Evolutionary conservation across 2,888 invertebrate genomes (phyloP).

Genomic region (Digitonthophagus gazella): DNA sequence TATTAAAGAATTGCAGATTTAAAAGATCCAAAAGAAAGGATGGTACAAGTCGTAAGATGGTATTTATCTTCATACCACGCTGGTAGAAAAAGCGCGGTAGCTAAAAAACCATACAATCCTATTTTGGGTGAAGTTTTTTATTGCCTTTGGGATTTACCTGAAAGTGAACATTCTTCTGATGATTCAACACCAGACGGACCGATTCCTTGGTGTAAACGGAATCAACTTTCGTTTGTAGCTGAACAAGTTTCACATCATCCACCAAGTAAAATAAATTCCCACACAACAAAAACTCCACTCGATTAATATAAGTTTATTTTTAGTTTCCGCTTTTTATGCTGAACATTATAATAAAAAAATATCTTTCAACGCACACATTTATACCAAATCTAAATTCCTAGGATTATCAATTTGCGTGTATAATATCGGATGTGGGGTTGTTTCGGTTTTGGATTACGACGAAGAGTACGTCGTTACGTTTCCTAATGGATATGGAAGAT

Average conservation of each 20-base stretch:
- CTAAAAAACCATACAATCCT: slow-evolving; percentile 99
- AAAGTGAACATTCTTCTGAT: slow-evolving; percentile 12
- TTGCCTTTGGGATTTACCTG: slow-evolving; percentile 77
- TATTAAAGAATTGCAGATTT: slow-evolving; percentile 80
- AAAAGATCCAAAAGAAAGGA: slow-evolving; percentile 81
- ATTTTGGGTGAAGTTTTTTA: slow-evolving; percentile 94
- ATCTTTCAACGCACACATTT: slow-evolving; percentile 92
- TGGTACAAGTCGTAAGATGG: slow-evolving; percentile 94
- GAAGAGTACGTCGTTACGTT: slow-evolving; percentile 96
- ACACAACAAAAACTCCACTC: background rate
- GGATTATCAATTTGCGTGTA: slow-evolving; percentile 97
- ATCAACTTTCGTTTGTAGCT: slow-evolving; percentile 91
- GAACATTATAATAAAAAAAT: slow-evolving; percentile 91
- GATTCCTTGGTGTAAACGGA: slow-evolving; percentile 83
- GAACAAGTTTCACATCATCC: slow-evolving; percentile 99
- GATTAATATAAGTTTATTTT: slow-evolving; percentile 32
- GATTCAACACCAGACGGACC: slow-evolving; percentile 67
- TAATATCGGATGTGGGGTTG: slow-evolving; percentile 91
- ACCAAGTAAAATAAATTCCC: slow-evolving; percentile 65
- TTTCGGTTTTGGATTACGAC: slow-evolving; percentile 84
- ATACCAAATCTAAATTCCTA: slow-evolving; percentile 99
- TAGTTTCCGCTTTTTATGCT: slow-evolving; percentile 98
- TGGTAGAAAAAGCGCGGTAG: slow-evolving; percentile 93
- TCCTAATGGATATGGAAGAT: slow-evolving; percentile 98
- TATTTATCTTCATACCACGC: slow-evolving; percentile 99